Conservation (phyloP, 1,140 invertebrate species). For the Hyposmocoma kahamanoa region DNA sequence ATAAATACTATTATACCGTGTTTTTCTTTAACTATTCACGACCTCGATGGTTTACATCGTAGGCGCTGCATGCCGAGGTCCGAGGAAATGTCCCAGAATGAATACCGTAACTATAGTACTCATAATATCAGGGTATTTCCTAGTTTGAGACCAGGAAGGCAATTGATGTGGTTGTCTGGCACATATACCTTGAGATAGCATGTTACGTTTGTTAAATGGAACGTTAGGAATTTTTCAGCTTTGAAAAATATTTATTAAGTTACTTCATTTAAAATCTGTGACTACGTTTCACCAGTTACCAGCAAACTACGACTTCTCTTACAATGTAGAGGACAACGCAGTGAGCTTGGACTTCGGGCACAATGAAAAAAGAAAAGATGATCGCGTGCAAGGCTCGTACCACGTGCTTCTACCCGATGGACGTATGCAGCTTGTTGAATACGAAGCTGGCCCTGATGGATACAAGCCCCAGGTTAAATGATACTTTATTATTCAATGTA, state of each 20-base stretch:
- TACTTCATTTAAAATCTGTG: too few relatives aligned
- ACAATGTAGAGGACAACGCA: conserved; percentile 76
- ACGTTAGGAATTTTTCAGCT: not conserved
- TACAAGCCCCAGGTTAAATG: conserved; percentile 76
- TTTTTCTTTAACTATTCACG: too few relatives aligned
- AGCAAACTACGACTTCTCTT: conserved; percentile 80
- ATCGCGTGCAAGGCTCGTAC: conserved; percentile 77
- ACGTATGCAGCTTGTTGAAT: conserved; percentile 78
- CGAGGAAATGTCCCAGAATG: too few relatives aligned
- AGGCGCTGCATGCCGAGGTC: too few relatives aligned
- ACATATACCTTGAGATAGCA: not conserved
- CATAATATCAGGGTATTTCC: not conserved
- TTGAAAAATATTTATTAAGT: not conserved
- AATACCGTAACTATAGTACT: too few relatives aligned
- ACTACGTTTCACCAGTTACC: conserved; percentile 68
- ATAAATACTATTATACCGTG: too few relatives aligned
- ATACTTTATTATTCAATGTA: too few relatives aligned
- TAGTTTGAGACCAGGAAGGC: not conserved
- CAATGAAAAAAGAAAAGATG: conserved; percentile 77
- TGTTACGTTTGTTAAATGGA: not conserved
- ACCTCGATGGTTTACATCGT: too few relatives aligned
- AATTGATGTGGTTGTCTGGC: not conserved
- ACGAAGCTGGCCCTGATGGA: conserved; percentile 77
- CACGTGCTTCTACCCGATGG: conserved; percentile 80
- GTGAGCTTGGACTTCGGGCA: conserved; percentile 78